phyloP scores from a whole-genome alignment of 1,140 invertebrate species.

The Hylyphantes graminicola region DNA sequence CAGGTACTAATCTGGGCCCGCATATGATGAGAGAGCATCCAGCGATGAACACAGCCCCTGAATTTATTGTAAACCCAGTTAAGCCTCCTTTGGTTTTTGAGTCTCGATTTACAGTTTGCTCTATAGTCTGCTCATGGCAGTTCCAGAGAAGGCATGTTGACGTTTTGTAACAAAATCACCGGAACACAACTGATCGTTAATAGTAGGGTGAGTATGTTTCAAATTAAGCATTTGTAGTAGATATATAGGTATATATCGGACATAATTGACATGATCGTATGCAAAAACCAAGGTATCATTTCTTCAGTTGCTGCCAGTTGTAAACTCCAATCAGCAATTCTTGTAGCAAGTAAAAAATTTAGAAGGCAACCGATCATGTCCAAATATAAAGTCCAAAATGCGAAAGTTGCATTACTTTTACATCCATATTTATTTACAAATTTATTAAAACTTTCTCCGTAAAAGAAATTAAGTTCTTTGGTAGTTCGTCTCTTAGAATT shows the following conservation, averaged over 20 bases:
- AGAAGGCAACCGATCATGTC: constrained; percentile 1
- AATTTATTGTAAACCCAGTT: not conserved
- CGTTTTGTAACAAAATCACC: constrained; percentile 56
- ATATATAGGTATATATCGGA: constrained; percentile 50
- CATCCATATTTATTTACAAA: not conserved
- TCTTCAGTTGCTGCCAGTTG: not conserved
- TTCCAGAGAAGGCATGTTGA: not conserved
- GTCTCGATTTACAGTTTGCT: constrained; percentile 60
- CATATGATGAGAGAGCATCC: constrained; percentile 12
- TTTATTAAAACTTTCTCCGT: not conserved
- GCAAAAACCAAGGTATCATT: constrained; percentile 31
- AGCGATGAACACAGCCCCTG: constrained; percentile 16
- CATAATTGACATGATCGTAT: constrained; percentile 40
- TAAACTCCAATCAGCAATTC: constrained; percentile 3
- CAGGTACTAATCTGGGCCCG: not conserved
- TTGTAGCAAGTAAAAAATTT: constrained; percentile 8
- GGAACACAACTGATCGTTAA: not conserved
- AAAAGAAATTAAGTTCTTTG: not conserved
- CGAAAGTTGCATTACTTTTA: not conserved
- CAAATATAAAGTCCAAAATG: constrained; percentile 8
- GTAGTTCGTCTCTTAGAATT: not conserved
- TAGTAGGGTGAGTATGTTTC: constrained; percentile 1
- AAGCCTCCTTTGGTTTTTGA: constrained; percentile 39
- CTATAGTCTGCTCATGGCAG: constrained; percentile 56
- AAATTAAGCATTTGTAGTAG: constrained; percentile 43